phyloP scores from a whole-genome alignment of 1,140 invertebrate genomes.

The Bombus breviceps region DNA sequence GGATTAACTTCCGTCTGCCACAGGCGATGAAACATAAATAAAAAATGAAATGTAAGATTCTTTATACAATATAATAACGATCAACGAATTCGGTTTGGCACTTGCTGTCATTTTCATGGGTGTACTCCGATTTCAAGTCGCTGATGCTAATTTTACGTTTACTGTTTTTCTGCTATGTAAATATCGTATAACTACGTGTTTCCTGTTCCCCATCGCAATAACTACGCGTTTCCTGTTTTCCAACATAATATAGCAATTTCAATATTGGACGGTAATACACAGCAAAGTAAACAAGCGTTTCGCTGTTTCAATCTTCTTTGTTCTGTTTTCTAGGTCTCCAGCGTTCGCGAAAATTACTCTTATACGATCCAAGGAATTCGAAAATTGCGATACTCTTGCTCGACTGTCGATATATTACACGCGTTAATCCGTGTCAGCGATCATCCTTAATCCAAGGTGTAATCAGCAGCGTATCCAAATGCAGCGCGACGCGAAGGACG shows the following conservation, averaged over 20 bases:
- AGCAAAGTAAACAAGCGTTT: not conserved
- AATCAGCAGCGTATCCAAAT: not conserved
- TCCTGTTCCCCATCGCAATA: not conserved
- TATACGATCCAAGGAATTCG: not conserved
- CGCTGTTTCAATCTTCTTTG: not conserved
- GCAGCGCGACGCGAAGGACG: not conserved
- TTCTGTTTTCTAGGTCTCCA: accelerated
- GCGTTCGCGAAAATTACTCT: not conserved
- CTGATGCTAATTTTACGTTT: not conserved
- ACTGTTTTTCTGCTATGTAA: no score
- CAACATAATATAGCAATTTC: no score
- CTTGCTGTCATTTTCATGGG: no score
- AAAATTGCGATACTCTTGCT: not conserved
- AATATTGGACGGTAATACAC: not conserved
- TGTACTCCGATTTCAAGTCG: no score
- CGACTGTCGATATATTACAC: not conserved
- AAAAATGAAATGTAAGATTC: no score
- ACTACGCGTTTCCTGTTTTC: not conserved
- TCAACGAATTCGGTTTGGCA: no score
- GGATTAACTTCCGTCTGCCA: no score
- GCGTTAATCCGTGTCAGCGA: not conserved
- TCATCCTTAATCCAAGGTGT: not conserved
- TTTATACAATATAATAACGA: no score
- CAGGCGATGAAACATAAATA: no score
- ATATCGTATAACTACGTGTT: not conserved